These are phyloP conservation scores for Scelioninae gen. 1 DNA, from an alignment of 2,888 invertebrate species.

Conservation along the genomic window DNA sequence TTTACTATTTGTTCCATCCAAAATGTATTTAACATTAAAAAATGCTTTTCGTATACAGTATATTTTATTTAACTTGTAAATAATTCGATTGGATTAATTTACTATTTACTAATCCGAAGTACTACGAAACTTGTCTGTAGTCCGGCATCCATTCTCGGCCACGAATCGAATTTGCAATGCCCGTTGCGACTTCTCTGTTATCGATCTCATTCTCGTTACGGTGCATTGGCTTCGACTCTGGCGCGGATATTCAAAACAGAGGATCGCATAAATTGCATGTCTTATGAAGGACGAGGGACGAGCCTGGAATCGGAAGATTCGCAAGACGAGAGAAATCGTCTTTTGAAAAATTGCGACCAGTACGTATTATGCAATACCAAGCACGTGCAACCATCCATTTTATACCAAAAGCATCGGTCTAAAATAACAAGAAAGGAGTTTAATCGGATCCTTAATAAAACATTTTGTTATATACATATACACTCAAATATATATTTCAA, in stretches of 20 bases:
- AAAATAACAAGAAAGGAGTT: conserved; percentile 56
- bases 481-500: conserved; percentile 50
- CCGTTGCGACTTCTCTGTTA: conserved; percentile 68
- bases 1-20: too few species aligned
- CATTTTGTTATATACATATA: conserved; percentile 46
- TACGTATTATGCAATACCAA: conserved; percentile 61
- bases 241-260: conserved; percentile 73
- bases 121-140: conserved; percentile 20
- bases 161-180: conserved; percentile 68
- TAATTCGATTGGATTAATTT: conserved; percentile 4
- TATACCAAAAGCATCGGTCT: conserved; percentile 52
- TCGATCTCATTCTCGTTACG: conserved; percentile 71
- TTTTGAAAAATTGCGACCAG: conserved; percentile 61
- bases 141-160: conserved; percentile 53
- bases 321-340: conserved; percentile 56
- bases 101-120: conserved; percentile 18
- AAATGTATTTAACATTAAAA: too few species aligned
- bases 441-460: conserved; percentile 59
- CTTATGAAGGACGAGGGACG: conserved; percentile 74
- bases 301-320: conserved; percentile 55
- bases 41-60: too few species aligned
- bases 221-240: conserved; percentile 69
- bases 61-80: background rate
- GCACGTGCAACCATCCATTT: conserved; percentile 67
- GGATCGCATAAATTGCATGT: conserved; percentile 78